Evolutionary conservation across 2,113 vertebrate genomes (phyloP), one percentile per base, ranked within the genome.

Genomic region (Calyptomena viridis): DNA sequence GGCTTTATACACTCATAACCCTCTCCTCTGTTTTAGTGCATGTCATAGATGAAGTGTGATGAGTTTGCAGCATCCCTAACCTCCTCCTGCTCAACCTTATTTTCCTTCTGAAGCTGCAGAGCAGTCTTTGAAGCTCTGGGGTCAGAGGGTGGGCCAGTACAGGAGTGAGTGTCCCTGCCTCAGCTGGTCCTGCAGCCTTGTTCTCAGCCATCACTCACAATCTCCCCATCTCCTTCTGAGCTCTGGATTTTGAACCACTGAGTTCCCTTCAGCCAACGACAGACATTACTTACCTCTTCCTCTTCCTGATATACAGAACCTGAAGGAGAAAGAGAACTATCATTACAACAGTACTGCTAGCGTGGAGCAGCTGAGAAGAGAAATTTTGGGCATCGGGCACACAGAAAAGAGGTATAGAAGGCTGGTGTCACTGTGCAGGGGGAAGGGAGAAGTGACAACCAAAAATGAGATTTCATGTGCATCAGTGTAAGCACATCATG

Each of bases 291-390:
- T 97, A 99, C 99, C 99, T 98, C 97, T 99, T 99, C 92, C 98
- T 98, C 97, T 99, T 99, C 96, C 99, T 98, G 97, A 99, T 99
- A 89, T 99, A 99, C 88, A 99, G 98, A 97, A 99, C 98, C 99
- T 99, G 94, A 56, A 96, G 89, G 66, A 96, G 56, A 98, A 96
- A 97, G 66, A 94, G 77, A 95, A 78, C 46, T 64, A 86, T 28
- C 22, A 25, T 91, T 79, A 89, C 11, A 23, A 93, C 25, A 93
- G 64, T 50, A 19, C 47, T 31, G 49, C 25, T 5, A 86, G 24
- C 35, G 81, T 5, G 52, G 24, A 89, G 67, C 28, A 94, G 77
- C 60, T 55, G 5, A 40, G 67, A 69, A 52, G 20, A 53, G 49
- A 31, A 44, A 75, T 37, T 63, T 49, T 44, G 22, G 55, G 83